Evolutionary conservation across 1,140 invertebrate species (phyloP).

Genomic region (Drosophila chauvacae): DNA sequence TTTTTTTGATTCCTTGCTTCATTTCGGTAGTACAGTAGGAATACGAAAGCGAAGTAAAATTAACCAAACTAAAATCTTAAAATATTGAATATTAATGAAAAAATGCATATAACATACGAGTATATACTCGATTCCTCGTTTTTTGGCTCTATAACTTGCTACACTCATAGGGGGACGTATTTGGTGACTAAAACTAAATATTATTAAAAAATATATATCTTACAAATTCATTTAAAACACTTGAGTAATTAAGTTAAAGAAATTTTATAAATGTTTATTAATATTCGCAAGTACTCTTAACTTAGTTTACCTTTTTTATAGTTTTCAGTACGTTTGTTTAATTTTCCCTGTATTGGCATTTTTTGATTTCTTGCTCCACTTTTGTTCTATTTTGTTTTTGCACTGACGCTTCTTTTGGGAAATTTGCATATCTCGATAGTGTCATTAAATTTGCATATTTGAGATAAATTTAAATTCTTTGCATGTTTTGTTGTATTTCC

Average conservation of each 20-base stretch:
- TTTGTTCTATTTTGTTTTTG: conserved; percentile 54
- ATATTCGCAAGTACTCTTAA: neutral
- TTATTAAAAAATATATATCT: too few species aligned
- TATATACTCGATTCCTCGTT: too few species aligned
- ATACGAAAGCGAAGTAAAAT: neutral
- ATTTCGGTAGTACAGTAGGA: conserved; percentile 18
- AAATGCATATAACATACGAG: too few species aligned
- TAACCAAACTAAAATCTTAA: neutral
- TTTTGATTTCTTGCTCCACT: conserved; percentile 52
- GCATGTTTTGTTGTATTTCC: conserved; percentile 54
- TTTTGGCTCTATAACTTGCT: too few species aligned
- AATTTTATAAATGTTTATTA: neutral
- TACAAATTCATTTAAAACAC: too few species aligned
- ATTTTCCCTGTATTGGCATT: conserved; percentile 18
- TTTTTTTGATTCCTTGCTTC: conserved; percentile 55
- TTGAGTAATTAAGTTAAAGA: neutral
- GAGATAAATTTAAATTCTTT: conserved; percentile 77
- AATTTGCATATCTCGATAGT: conserved; percentile 77
- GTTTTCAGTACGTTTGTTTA: neutral
- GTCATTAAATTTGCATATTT: conserved; percentile 78
- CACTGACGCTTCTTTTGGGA: conserved; percentile 15
- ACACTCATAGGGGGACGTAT: too few species aligned
- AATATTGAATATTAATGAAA: neutral
- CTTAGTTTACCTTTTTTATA: neutral
- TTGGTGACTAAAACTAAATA: too few species aligned